phyloP scores from a whole-genome alignment of 2,797 vertebrate species.

The Triplophysa bombifrons region DNA sequence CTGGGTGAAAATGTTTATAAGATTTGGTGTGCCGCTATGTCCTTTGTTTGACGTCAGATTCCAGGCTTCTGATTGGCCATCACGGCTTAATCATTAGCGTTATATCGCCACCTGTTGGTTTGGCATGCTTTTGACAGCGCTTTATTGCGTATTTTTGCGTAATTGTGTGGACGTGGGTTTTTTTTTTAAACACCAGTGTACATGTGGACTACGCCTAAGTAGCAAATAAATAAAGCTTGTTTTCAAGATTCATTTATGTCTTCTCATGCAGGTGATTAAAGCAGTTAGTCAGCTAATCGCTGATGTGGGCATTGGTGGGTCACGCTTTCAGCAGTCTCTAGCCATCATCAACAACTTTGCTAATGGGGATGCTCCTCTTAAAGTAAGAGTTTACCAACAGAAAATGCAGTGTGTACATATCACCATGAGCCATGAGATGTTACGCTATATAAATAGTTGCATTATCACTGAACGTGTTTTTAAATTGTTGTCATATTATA shows the following conservation, averaged over 20 bases:
- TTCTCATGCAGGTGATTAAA: constrained; percentile 87
- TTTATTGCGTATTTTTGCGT: too few relatives aligned
- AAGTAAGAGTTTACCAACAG: constrained; percentile 76
- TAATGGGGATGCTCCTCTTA: constrained; percentile 95
- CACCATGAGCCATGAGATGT: neutral
- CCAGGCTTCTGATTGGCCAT: too few relatives aligned
- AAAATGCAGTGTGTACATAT: neutral
- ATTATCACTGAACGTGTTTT: neutral
- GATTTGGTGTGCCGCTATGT: too few relatives aligned
- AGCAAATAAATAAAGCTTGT: neutral
- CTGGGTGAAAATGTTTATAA: too few relatives aligned
- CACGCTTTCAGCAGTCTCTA: constrained; percentile 95
- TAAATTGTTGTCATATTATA: neutral
- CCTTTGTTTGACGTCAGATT: too few relatives aligned
- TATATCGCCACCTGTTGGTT: too few relatives aligned
- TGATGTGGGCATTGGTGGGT: constrained; percentile 94
- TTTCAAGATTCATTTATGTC: too few relatives aligned
- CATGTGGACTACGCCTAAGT: too few relatives aligned
- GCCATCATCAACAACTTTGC: constrained; percentile 99
- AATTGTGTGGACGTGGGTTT: too few relatives aligned
- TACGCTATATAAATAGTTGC: neutral
- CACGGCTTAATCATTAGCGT: too few relatives aligned
- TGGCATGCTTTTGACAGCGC: too few relatives aligned
- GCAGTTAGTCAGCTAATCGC: constrained; percentile 97
- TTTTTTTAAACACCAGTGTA: too few relatives aligned